A percentile compares a stretch with the other conserved stretches of the same genome.
Conservation (phyloP, 1,140 invertebrate genomes). For the Achroia grisella region DNA sequence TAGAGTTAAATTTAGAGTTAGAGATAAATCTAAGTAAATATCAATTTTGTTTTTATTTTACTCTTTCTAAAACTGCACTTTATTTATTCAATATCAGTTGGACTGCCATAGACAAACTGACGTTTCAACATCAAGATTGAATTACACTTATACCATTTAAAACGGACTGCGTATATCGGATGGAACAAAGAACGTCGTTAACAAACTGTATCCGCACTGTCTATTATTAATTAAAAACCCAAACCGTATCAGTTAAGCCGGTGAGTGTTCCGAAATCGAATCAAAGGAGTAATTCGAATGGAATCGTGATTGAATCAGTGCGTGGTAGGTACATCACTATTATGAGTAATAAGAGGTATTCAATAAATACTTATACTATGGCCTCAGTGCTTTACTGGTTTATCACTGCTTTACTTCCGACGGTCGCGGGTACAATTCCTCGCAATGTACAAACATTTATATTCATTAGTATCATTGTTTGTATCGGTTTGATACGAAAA, state of each 20-base stretch:
- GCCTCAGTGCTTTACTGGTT: no score
- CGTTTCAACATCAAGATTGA: slow-evolving; percentile 12
- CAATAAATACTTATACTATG: no score
- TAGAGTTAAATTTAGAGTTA: no score
- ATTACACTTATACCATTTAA: slow-evolving; percentile 21
- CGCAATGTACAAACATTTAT: no score
- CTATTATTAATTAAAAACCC: slow-evolving; percentile 55
- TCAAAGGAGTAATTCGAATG: slow-evolving; percentile 36
- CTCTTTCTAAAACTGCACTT: not conserved
- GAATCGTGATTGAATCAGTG: slow-evolving; percentile 8
- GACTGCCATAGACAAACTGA: not conserved
- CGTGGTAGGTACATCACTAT: not conserved
- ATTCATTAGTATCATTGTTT: no score
- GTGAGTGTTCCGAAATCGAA: slow-evolving; percentile 30
- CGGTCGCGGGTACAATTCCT: no score
- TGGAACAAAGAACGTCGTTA: slow-evolving; percentile 20
- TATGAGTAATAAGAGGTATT: not conserved
- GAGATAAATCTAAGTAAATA: no score
- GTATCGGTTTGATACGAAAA: no score
- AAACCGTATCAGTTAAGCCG: slow-evolving; percentile 35
- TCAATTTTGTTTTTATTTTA: no score
- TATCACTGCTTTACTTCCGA: no score
- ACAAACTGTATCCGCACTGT: slow-evolving; percentile 22
- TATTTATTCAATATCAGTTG: slow-evolving; percentile 5
- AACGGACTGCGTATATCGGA: slow-evolving; percentile 7